Base-by-base conservation (phyloP, 2,113 vertebrate genomes). In the Amazona guildingii region DNA sequence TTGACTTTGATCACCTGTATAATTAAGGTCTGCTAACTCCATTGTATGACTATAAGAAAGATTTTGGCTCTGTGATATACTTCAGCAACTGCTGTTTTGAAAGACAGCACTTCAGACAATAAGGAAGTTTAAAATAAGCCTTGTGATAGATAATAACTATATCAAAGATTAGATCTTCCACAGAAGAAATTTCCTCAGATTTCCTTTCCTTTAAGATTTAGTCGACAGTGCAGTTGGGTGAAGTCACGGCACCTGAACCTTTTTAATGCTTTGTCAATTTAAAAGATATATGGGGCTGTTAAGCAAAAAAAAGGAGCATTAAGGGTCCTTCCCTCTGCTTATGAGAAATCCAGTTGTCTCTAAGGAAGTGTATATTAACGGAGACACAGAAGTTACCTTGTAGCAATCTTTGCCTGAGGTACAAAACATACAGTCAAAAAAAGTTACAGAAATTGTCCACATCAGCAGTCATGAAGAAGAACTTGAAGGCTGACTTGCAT, bases 381-480 rank as follows among this genome's bases (percentile, higher is more conserved):
- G 43, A 67, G 74, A 89, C 48, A 86, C 35, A 90, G 70, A 87
- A 95, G 51, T 86, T 72, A 92, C 83, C 94, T 95, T 81, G 90
- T 95, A 93, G 24, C 39, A 33, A 11, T 70, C 21, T 89, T 83
- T 35, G 95, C 97, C 55, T 78, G 90, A 55, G 88, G 87, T 94
- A 19, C 19, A 85, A 66, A 96, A 64, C 10, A 41, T 17, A 29
- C 8, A 77, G 21, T 20, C 14, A 44, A 77, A 90, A 75, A 75
- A 92, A 73, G 84, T 91, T 91, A 93, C n/a, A 86, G 44, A 96
- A 96, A 95, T 79, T 90, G 46, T 83, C 48, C 41, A 74, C 75
- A 55, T 94, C 80, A 83, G 62, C 81, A 95, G 78, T 88, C 73
- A 54, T 24, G 73, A 91, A 80, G 67, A 78, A 95, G 84, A 89